Percentiles rank a stretch among this genome's conserved stretches.
These are phyloP conservation scores for Romanomermis culicivorax DNA, from an alignment of 2,888 invertebrate species.

Conservation along the genomic window DNA sequence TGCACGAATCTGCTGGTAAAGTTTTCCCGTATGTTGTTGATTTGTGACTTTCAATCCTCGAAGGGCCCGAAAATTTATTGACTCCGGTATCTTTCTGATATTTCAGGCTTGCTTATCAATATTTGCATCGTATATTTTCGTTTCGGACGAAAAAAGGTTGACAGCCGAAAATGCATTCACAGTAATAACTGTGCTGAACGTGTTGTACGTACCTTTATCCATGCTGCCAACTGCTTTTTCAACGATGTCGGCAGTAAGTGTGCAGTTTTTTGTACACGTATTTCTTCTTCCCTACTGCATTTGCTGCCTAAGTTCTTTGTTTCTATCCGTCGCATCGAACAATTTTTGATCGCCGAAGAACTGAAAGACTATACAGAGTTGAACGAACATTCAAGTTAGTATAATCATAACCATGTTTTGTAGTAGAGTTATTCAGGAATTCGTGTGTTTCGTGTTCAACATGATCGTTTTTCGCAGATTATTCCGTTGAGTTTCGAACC, in stretches of 20 bases:
- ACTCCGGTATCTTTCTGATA: background rate
- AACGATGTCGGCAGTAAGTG: background rate
- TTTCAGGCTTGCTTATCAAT: background rate
- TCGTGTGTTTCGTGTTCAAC: too few species aligned
- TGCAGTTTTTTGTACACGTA: background rate
- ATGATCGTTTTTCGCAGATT: slow-evolving; percentile 8
- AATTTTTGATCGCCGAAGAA: background rate
- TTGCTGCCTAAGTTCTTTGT: background rate
- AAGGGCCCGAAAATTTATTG: too few species aligned
- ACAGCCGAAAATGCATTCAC: background rate
- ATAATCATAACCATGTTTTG: too few species aligned
- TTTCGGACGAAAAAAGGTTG: background rate
- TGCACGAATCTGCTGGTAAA: slow-evolving; percentile 16
- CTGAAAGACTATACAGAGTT: background rate
- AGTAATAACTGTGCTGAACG: background rate
- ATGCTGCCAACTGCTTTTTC: background rate
- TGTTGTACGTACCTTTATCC: background rate
- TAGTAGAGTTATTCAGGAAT: too few species aligned
- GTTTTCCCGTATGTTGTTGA: too few species aligned
- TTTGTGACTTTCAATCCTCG: too few species aligned
- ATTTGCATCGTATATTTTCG: background rate
- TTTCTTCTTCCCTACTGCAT: background rate
- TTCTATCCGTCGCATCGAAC: background rate
- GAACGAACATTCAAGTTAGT: background rate
- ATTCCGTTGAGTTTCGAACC: background rate